Evolutionary conservation across 2,113 vertebrate species (phyloP), one percentile per base, ranked within the genome.

Genomic region (Hypocryptadius cinnamomeus): DNA sequence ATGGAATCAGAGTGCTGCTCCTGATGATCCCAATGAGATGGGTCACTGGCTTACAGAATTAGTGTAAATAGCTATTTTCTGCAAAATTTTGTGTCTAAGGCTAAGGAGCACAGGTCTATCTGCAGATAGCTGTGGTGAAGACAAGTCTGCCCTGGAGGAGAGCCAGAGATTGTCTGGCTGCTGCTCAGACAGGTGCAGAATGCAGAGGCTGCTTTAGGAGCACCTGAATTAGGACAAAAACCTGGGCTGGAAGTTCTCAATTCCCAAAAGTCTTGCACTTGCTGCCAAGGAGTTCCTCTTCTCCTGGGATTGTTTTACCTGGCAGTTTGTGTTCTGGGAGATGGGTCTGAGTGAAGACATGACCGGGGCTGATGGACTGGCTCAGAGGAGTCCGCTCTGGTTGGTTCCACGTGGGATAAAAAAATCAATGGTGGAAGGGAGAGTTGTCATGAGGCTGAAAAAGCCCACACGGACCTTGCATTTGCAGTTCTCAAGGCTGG

Each of bases 51-150:
- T 82, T 23, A 64, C 23, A 33, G 25, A 30, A 54, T 14, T 47
- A 33, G 3, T 35, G 18, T 39, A 69, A 85, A 27, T 3, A 54
- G 11, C 4, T 21, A 4, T 39, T 83, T 63, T 90, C 57, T 44
- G 27, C 10, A 65, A 65, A 69, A 31, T 14, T 37, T 48, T 77
- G 19, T 6, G 10, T 57, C 13, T 56, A 44, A 69, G 30, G 13
- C 39, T 0, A 2, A 15, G 17, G 60, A 39, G 9, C 51, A 45
- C 17, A 61, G 37, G 28, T 20, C 10, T 2, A 0, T 2, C 3
- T n/a, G 40, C 9, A 37, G 28, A 27, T 4, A 42, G 33, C 10
- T 54, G 45, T 81, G 30, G 28, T 40, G 60, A 65, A 44, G 35
- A 16, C 4, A 6, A 2, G 1, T 13, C 24, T 37, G 8, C 16